Evolutionary conservation across 2,888 invertebrate species (phyloP).

Genomic region (Gonocerus acuteangulatus): DNA sequence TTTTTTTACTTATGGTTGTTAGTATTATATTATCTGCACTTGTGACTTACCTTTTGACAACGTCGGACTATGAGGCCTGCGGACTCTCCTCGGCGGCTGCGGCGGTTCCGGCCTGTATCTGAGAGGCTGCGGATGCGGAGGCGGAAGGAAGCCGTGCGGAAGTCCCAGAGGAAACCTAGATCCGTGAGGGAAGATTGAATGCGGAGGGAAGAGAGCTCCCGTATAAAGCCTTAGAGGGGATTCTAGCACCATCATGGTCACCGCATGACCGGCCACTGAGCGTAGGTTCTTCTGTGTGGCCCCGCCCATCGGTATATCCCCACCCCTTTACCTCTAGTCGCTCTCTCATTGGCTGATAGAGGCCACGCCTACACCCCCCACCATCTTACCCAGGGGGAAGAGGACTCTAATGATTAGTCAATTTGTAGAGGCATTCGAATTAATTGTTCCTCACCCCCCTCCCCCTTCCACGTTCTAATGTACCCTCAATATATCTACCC

Average conservation of each 20-base stretch:
- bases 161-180: slow-evolving; percentile 36
- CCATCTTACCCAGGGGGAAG: no score
- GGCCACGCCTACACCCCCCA: no score
- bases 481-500: slow-evolving; percentile 15
- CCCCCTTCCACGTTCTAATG: slow-evolving; percentile 17
- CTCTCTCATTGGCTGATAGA: no score
- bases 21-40: no score
- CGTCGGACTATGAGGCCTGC: slow-evolving; percentile 29
- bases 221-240: slow-evolving; percentile 37
- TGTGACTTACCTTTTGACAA: slow-evolving; percentile 31
- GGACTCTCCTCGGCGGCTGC: slow-evolving; percentile 24
- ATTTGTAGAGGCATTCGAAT: slow-evolving; percentile 34
- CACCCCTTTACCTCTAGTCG: no score
- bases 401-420: slow-evolving; percentile 25
- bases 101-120: slow-evolving; percentile 42
- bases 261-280: slow-evolving; percentile 31
- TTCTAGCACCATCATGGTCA: slow-evolving; percentile 34
- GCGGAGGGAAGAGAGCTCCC: slow-evolving; percentile 38
- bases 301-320: no score
- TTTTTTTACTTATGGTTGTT: no score
- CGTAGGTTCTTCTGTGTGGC: no score
- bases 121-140: slow-evolving; percentile 43
- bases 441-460: slow-evolving; percentile 28
- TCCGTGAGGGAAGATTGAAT: slow-evolving; percentile 38
- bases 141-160: slow-evolving; percentile 41